phyloP scores from a whole-genome alignment of 1,140 invertebrate genomes.

The Drosophila grimshawi region DNA sequence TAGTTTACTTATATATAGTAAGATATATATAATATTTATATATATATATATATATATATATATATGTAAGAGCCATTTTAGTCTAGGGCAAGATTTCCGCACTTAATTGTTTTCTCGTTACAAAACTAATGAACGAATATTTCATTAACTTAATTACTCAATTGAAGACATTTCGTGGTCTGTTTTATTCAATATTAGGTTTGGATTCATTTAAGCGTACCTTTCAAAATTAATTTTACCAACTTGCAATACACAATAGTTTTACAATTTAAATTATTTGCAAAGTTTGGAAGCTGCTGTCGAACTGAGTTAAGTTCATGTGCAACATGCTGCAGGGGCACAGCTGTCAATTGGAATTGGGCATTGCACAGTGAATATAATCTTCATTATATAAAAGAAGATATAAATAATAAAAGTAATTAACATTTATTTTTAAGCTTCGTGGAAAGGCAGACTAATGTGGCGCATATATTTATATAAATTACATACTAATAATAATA shows the following conservation, averaged over 20 bases:
- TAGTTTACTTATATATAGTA: constrained; percentile 1
- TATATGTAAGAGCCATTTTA: constrained; percentile 1
- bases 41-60: background rate
- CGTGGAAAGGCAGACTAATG: too few relatives aligned
- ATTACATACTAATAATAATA: too few relatives aligned
- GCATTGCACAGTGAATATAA: background rate
- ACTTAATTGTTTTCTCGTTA: constrained; percentile 16
- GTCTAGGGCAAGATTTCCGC: constrained; percentile 30
- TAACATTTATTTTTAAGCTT: too few relatives aligned
- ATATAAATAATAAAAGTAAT: background rate
- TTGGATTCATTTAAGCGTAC: background rate
- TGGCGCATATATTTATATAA: too few relatives aligned
- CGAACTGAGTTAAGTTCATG: background rate
- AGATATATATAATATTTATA: background rate
- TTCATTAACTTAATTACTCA: background rate
- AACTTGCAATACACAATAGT: background rate
- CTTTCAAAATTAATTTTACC: background rate
- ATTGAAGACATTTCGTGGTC: background rate
- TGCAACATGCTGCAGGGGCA: background rate
- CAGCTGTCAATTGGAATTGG: background rate
- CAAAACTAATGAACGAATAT: background rate
- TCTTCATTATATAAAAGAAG: background rate
- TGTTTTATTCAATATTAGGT: background rate
- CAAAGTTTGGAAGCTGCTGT: background rate
- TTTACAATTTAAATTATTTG: background rate